Evolutionary conservation across 2,113 vertebrate species (phyloP).

Genomic region (Micromys minutus): DNA sequence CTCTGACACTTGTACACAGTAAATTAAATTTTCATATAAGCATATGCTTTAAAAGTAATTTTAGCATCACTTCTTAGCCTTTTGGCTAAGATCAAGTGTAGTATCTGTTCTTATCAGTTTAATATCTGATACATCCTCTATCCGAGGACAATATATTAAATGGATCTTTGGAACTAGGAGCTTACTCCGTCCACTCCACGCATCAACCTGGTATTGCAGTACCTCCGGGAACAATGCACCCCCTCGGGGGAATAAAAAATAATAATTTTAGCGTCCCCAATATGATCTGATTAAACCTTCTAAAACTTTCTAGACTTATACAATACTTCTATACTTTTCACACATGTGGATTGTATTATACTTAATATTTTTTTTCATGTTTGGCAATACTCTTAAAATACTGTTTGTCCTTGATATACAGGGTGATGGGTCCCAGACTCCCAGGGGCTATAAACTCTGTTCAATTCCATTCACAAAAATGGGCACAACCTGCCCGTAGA

Average conservation of each 20-base stretch:
- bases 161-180: no score
- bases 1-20: background rate
- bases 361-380: constrained; percentile 21
- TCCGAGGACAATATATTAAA: no score
- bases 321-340: background rate
- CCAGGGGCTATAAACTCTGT: background rate
- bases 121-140: no score
- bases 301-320: background rate
- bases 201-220: no score
- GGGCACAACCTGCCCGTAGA: background rate
- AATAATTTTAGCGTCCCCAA: no score
- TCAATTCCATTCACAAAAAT: background rate
- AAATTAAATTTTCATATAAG: background rate
- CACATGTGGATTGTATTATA: background rate
- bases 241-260: no score
- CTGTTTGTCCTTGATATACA: background rate
- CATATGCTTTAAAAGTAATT: background rate
- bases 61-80: no score
- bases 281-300: background rate
- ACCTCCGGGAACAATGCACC: no score
- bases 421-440: background rate
- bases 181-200: no score
- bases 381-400: constrained; percentile 2
- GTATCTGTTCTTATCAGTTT: no score
- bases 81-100: no score